Conservation (phyloP, 2,113 vertebrate species). For the Herpailurus yagouaroundi region DNA sequence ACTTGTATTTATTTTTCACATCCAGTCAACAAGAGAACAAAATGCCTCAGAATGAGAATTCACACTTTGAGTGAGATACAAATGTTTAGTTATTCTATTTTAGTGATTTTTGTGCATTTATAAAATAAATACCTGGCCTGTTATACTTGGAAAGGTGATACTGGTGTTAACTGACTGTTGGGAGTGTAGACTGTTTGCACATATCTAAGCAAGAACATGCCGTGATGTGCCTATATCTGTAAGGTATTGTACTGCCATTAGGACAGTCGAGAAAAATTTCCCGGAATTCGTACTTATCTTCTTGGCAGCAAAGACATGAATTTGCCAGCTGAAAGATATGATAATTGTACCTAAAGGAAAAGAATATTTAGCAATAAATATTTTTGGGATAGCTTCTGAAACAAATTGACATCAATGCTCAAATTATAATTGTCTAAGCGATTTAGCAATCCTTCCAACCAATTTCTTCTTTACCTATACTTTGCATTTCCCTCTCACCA, state of each 20-base stretch:
- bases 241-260: background rate
- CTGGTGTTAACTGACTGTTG: background rate
- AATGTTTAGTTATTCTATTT: background rate
- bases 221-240: constrained; percentile 64
- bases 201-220: constrained; percentile 58
- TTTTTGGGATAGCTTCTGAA: background rate
- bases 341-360: constrained; percentile 68
- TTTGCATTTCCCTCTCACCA: background rate
- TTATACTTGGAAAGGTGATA: background rate
- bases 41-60: background rate
- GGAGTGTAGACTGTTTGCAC: background rate
- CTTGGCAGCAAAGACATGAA: constrained; percentile 69
- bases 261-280: constrained; percentile 56
- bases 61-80: background rate
- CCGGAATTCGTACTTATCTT: constrained; percentile 37
- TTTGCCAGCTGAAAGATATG: constrained; percentile 49
- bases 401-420: background rate
- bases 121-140: constrained; percentile 33
- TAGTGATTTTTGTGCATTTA: background rate
- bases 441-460: background rate
- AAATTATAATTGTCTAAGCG: background rate
- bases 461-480: background rate
- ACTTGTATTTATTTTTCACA: constrained; percentile 71
- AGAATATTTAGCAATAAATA: background rate
- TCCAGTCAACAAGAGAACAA: background rate